Base-by-base conservation (phyloP, 2,888 invertebrate species). In the Hymenopus coronatus region DNA sequence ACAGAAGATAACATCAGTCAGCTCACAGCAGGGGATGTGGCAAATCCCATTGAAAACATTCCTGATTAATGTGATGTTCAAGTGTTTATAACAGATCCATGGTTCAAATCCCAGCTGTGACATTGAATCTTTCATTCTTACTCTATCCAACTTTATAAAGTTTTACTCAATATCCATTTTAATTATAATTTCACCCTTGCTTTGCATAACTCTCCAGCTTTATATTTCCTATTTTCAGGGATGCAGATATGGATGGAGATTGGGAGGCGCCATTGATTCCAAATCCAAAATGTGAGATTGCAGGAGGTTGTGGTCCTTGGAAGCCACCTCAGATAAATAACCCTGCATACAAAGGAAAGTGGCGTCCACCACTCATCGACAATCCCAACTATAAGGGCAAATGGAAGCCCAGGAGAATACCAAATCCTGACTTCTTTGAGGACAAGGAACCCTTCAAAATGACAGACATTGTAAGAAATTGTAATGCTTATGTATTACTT, bases 211-310 rank as follows among this genome's bases (percentile, higher is more conserved):
- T 82, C 83, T 28, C 12, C 15, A 30, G 28, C 14, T 12, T 25
- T 40, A 12, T 30, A 30, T 28, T 30, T 30, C 84, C 83, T 84
- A 7, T 89, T 89, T 91, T 12, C 91, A 94, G 94, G 99, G 99
- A 99, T 93, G 96, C 97, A 28, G 99, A 99, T 91, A 99, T 99
- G 97, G 99, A 99, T 94, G 99, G 99, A 1, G 97, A 97, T 92
- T 99, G 99, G 99, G 99, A 99, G 93, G 96, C 99, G 7, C 98
- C 99, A 0, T 94, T 98, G 89, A 96, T 99, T 54, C 96, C 97
- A 92, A 99, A 99, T 94, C 98, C 99, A 0, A 94, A 94, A 6
- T 99, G 99, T 92, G 95, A 94, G 91, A 94, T 94, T 85, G 96
- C 96, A 9, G 95, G 96, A 3, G 99, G 99, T 25, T 99, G 99